Conservation (phyloP, 2,888 invertebrate genomes). For the Belgica antarctica region DNA sequence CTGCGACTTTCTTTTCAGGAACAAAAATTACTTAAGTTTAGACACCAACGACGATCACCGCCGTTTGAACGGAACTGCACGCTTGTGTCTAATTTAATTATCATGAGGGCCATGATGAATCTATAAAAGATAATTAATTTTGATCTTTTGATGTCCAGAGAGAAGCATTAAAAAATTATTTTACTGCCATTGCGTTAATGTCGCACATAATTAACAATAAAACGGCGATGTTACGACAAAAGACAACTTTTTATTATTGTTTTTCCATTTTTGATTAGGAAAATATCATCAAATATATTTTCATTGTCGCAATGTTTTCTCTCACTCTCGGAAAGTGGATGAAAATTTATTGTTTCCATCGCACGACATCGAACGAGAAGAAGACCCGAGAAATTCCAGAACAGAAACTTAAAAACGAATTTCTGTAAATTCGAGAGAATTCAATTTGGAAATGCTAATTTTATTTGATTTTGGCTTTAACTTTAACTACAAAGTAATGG, state of each 20-base stretch:
- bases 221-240: constrained; percentile 13
- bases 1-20: too few species aligned
- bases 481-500: neutral
- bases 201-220: constrained; percentile 42
- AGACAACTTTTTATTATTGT: constrained; percentile 22
- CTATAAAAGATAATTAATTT: constrained; percentile 43
- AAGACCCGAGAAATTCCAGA: neutral
- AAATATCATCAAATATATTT: constrained; percentile 17
- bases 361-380: too few species aligned
- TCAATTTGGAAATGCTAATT: constrained; percentile 42
- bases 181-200: constrained; percentile 42
- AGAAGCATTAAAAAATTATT: constrained; percentile 38
- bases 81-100: constrained; percentile 40
- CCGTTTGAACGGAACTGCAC: constrained; percentile 16
- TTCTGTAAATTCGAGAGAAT: constrained; percentile 19
- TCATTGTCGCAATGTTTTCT: neutral
- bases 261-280: constrained; percentile 30
- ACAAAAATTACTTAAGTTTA: too few species aligned
- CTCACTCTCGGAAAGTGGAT: neutral
- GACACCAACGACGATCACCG: too few species aligned
- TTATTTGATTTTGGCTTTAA: constrained; percentile 35
- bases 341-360: neutral
- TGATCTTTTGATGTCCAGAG: constrained; percentile 37
- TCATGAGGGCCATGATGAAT: constrained; percentile 40
- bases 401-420: constrained; percentile 18